Conservation (phyloP, 2,888 invertebrate species). For the Druceiella hillmani region DNA sequence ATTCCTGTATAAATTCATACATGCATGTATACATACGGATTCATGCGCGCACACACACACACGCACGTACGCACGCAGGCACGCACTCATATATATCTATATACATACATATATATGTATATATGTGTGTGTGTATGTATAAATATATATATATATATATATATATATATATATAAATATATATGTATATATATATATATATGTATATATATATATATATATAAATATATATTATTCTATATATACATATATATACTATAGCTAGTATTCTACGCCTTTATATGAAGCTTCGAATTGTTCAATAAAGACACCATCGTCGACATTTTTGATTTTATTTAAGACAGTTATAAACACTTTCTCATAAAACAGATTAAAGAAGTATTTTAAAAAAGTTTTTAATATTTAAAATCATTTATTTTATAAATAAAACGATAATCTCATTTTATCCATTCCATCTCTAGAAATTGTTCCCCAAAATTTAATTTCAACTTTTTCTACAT, state of each 20-base stretch:
- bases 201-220: slow-evolving; percentile 1
- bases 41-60: neutral
- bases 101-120: slow-evolving; percentile 10
- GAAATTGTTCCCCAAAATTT: too few species aligned
- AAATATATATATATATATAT: slow-evolving; percentile 10
- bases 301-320: too few species aligned
- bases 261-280: neutral
- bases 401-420: too few species aligned
- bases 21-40: neutral
- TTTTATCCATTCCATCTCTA: too few species aligned
- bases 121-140: slow-evolving; percentile 9
- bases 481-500: too few species aligned
- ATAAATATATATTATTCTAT: neutral
- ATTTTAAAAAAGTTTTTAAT: too few species aligned
- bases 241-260: slow-evolving; percentile 1
- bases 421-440: too few species aligned
- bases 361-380: too few species aligned
- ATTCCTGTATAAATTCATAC: slow-evolving; percentile 7
- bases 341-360: too few species aligned
- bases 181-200: slow-evolving; percentile 1
- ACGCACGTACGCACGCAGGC: neutral
- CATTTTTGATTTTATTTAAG: too few species aligned
- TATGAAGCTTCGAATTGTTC: neutral
- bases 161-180: slow-evolving; percentile 7
- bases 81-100: neutral